phyloP scores from a whole-genome alignment of 92 coral and sea anemone species.

The Zoanthus gigantus region DNA sequence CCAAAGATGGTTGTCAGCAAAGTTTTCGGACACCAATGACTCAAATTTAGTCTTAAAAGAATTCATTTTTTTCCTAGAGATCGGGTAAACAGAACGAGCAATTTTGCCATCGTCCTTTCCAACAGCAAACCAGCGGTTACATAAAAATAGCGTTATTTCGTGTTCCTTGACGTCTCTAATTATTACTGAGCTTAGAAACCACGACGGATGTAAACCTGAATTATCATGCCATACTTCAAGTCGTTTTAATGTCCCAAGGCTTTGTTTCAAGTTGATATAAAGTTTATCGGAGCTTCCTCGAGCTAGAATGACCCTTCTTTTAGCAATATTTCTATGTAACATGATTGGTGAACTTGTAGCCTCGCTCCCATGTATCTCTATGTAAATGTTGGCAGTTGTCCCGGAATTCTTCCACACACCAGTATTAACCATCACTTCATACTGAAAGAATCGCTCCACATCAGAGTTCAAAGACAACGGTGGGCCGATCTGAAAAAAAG shows the following conservation, averaged over 20 bases:
- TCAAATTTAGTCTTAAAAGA: slow-evolving; percentile 63
- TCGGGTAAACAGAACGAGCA: slow-evolving; percentile 61
- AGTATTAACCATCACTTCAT: slow-evolving; percentile 71
- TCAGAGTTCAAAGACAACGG: slow-evolving; percentile 50
- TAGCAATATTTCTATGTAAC: slow-evolving; percentile 62
- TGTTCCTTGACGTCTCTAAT: slow-evolving; percentile 57
- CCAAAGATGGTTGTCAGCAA: slow-evolving; percentile 85
- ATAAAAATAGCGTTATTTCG: slow-evolving; percentile 52
- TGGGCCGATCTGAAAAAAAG: slow-evolving; percentile 66
- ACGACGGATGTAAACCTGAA: slow-evolving; percentile 72
- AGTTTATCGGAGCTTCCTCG: slow-evolving; percentile 76
- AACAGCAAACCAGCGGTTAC: slow-evolving; percentile 78
- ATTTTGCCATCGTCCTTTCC: slow-evolving; percentile 79
- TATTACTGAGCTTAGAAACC: slow-evolving; percentile 66
- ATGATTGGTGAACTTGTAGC: slow-evolving; percentile 76
- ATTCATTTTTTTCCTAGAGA: slow-evolving; percentile 42
- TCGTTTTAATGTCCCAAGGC: slow-evolving; percentile 65
- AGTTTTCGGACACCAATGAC: slow-evolving; percentile 62
- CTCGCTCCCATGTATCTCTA: slow-evolving; percentile 81
- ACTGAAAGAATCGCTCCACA: slow-evolving; percentile 46
- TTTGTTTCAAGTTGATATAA: slow-evolving; percentile 53
- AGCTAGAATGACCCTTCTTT: slow-evolving; percentile 63
- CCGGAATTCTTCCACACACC: slow-evolving; percentile 86
- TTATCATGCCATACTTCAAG: slow-evolving; percentile 78
- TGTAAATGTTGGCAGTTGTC: slow-evolving; percentile 83